Evolutionary conservation across 2,113 vertebrate genomes (phyloP).

Genomic region (Oreochromis tanganicae): DNA sequence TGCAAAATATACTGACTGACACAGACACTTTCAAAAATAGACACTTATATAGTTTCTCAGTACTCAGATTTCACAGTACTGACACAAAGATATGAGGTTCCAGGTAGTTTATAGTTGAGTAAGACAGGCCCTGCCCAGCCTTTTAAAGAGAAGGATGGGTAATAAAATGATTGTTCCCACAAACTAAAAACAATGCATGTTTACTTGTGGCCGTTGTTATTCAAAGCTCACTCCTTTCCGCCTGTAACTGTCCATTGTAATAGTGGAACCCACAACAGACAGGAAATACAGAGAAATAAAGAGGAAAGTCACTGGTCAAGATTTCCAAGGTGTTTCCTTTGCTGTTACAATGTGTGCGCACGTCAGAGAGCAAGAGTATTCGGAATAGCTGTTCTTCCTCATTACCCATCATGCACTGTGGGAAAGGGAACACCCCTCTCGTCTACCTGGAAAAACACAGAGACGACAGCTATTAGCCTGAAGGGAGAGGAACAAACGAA

Average conservation of each 20-base stretch:
- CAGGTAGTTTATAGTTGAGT: background rate
- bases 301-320: conserved; percentile 3
- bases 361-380: background rate
- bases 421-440: conserved; percentile 53
- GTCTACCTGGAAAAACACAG: conserved; percentile 28
- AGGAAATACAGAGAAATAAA: background rate
- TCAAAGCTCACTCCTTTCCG: background rate
- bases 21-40: background rate
- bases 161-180: conserved; percentile 11
- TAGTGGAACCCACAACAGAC: background rate
- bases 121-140: background rate
- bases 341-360: background rate
- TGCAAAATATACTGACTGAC: background rate
- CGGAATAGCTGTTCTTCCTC: background rate
- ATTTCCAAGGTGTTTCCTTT: conserved; percentile 43
- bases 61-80: background rate
- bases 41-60: background rate
- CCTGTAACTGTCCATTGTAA: background rate
- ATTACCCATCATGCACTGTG: conserved; percentile 60
- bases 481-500: background rate
- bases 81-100: background rate
- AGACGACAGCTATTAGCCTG: background rate
- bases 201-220: conserved; percentile 21
- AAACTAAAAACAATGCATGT: background rate
- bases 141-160: background rate